Base-by-base conservation (phyloP, 2,888 invertebrate species). In the Machimus rusticus region DNA sequence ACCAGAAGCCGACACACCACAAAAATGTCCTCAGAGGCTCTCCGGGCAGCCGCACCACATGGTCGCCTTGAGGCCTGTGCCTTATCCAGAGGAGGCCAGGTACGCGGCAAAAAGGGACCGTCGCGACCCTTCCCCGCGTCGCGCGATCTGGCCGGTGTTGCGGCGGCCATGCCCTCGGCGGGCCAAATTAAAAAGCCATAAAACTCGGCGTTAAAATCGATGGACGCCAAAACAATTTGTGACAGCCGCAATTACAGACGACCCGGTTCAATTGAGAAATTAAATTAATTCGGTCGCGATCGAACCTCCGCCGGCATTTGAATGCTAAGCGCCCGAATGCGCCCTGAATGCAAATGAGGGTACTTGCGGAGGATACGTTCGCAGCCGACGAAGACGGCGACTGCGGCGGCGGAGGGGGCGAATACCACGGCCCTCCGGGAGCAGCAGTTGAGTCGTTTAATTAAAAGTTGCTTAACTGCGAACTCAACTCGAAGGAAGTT, bases 1-100 rank as follows among this genome's bases (percentile, higher is more conserved):
- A 88, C 89, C 89, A 89, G 89, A 89, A 89, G 89, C 89, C 89
- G 89, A 88, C 89, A 88, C 88, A 88, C 88, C 87, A 87, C 81
- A 88, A 82, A 88, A 86, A 87, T 88, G 88, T 88, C 88, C 87
- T 87, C 85, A 37, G 51, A 82, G 86, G 57, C 34, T 57, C 82
- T 51, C 74, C 46, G 43, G 85, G 74, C 37, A 46, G 74, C 46
- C 74, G 82, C 57, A 46, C 74, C 85, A 74, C 39, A 39, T 74
- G 74, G 43, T 23, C 46, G 85, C 43, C 43, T 46, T 46, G 43
- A 46, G 43, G 5, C 14, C 43, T n/a, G 34, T 23, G 85, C 31
- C 31, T 85, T 39, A 74, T 74, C 74, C 85, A 74, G 66, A 66
- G 66, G 28, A 23, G 19, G 66, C 12, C 43, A 85, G 85, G 74